phyloP scores from a whole-genome alignment of 2,888 invertebrate species.

The Brachyopa scutellaris region DNA sequence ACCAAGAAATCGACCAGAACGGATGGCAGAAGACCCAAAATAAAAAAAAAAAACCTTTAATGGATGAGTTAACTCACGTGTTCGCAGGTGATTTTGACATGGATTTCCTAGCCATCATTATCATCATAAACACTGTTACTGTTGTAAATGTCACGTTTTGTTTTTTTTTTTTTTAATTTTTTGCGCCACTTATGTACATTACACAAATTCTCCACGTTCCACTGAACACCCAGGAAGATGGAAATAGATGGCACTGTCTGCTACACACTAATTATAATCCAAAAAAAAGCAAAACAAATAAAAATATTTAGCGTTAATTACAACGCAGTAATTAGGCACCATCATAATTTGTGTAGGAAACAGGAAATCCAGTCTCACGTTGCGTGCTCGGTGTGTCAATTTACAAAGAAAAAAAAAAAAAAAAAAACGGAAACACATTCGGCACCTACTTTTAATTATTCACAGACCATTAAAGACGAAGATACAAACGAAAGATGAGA shows the following conservation, averaged over 20 bases:
- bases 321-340: slow-evolving; percentile 36
- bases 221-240: slow-evolving; percentile 43
- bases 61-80: slow-evolving; percentile 60
- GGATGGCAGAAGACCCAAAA: neutral
- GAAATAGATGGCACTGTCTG: slow-evolving; percentile 52
- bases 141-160: neutral
- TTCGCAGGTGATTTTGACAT: slow-evolving; percentile 8
- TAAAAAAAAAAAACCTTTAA: slow-evolving; percentile 28
- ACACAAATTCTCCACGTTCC: slow-evolving; percentile 25
- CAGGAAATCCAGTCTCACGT: slow-evolving; percentile 25
- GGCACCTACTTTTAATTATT: slow-evolving; percentile 35
- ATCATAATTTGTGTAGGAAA: slow-evolving; percentile 34
- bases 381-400: slow-evolving; percentile 1
- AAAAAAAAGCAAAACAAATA: slow-evolving; percentile 11
- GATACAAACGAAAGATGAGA: neutral
- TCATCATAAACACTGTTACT: neutral
- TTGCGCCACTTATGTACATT: no score
- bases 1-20: slow-evolving; percentile 52
- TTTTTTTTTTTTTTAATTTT: no score
- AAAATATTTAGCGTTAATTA: slow-evolving; percentile 30
- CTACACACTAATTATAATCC: slow-evolving; percentile 38
- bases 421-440: slow-evolving; percentile 2
- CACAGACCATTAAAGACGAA: slow-evolving; percentile 28
- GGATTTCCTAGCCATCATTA: slow-evolving; percentile 16
- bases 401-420: neutral